Conservation (phyloP, 2,113 vertebrate species). For the Talpa occidentalis region DNA sequence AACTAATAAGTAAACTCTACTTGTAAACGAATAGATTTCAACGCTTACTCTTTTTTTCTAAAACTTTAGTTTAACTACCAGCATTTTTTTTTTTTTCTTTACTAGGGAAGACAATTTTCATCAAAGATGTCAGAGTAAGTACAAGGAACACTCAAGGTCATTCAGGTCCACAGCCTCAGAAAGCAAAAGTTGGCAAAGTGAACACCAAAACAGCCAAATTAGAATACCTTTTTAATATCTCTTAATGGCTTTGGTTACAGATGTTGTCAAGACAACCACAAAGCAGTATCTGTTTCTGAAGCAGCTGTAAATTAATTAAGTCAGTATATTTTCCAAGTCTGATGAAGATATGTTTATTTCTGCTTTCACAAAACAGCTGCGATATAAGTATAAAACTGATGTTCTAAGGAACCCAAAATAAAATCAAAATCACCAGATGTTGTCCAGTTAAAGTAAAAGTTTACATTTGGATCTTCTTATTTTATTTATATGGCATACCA, state of each 20-base stretch:
- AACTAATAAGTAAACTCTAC: neutral
- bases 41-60: neutral
- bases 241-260: slow-evolving; percentile 67
- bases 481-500: neutral
- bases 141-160: slow-evolving; percentile 54
- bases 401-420: slow-evolving; percentile 70
- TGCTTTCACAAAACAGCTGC: slow-evolving; percentile 80
- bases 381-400: slow-evolving; percentile 76
- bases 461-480: slow-evolving; percentile 53
- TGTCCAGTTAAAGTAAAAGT: slow-evolving; percentile 43
- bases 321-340: slow-evolving; percentile 80
- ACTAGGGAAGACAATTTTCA: neutral
- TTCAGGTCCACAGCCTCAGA: neutral
- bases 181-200: slow-evolving; percentile 51
- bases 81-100: neutral
- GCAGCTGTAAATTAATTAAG: slow-evolving; percentile 85
- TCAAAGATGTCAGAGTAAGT: slow-evolving; percentile 28
- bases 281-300: slow-evolving; percentile 72
- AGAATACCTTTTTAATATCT: slow-evolving; percentile 54
- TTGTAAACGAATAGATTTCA: neutral
- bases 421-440: slow-evolving; percentile 52
- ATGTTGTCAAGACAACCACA: slow-evolving; percentile 71
- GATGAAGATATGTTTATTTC: slow-evolving; percentile 82
- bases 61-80: neutral
- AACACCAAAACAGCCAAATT: slow-evolving; percentile 32